Evolutionary conservation across 2,113 vertebrate species (phyloP).

Genomic region (Alces alces): DNA sequence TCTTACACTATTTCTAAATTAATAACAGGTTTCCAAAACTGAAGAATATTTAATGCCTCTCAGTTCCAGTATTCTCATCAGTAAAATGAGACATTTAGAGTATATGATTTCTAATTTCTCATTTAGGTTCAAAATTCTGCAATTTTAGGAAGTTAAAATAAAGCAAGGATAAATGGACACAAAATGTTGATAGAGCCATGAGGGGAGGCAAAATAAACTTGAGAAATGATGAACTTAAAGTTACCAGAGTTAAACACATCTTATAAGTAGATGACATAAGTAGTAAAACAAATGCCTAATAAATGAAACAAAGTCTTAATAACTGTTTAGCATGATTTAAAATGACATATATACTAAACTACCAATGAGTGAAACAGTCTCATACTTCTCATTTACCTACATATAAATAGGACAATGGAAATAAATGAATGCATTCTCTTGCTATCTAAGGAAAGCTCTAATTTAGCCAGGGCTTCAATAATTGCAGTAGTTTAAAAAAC

Average conservation of each 20-base stretch:
- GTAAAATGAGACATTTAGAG: conserved; percentile 21
- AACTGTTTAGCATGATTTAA: conserved; percentile 10
- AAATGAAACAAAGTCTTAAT: not conserved
- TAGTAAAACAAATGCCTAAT: conserved; percentile 21
- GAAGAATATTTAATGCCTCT: not conserved
- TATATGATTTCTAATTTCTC: conserved; percentile 1
- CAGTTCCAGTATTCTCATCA: not conserved
- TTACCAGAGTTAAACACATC: conserved; percentile 4
- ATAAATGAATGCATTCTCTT: conserved; percentile 71
- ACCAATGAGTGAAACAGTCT: conserved; percentile 26
- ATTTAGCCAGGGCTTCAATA: conserved; percentile 19
- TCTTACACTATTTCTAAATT: not conserved
- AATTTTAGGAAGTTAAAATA: conserved; percentile 51
- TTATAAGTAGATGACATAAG: not conserved
- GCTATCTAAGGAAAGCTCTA: conserved; percentile 51
- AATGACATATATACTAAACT: conserved; percentile 27
- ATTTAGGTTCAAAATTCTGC: conserved; percentile 32
- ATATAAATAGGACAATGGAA: conserved; percentile 60
- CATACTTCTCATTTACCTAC: conserved; percentile 51
- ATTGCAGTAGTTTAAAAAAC: not conserved
- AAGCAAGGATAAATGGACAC: conserved; percentile 21
- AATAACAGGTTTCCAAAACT: not conserved
- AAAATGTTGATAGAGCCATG: not conserved
- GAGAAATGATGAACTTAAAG: conserved; percentile 15
- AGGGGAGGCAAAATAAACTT: not conserved